Evolutionary conservation across 2,797 vertebrate genomes (phyloP), one percentile per base, ranked within the genome.

Genomic region (Pangasius krempfi): DNA sequence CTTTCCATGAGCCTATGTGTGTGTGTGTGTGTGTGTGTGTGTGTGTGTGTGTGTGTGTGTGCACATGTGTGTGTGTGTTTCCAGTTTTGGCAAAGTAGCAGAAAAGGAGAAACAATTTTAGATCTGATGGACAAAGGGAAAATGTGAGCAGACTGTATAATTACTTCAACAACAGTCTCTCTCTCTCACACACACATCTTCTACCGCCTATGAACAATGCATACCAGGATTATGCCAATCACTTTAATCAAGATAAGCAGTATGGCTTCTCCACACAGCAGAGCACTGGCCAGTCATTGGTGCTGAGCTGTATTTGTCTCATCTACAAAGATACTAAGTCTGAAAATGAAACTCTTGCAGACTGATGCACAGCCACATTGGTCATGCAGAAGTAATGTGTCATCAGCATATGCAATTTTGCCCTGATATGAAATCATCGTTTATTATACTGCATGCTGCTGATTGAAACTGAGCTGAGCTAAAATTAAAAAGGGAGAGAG

Each of bases 81-180:
- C 20, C 83, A 56, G 60, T 25, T 85, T 62, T 72, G 68, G 25
- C 44, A 85, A 40, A 90, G 80, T 12, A 64, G 18, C 50, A 33
- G 37, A 56, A 75, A 40, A 22, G 70, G 52, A 18, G 58, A 47
- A 76, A 60, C 73, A 27, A 73, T 66, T 79, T 86, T 50, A 73
- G 72, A 83, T 87, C 83, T 89, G 70, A 86, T 83, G 84, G 73
- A 86, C 75, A n/a, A 78, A 87, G 64, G 70, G 30, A 72, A 88
- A 62, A 83, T 50, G 47, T 2, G 37, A 80, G 44, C 70, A 20
- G 88, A 84, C 86, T 88, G 40, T 85, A 75, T 70, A 90, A 91
- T 80, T 75, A 84, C 68, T 89, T 83, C 22, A 87, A 44, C 54
- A 66, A n/a, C 44, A 25, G 13, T 60, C 54, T 58, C 30, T 58